A percentile compares a stretch with the other conserved stretches of the same genome.
Conservation (phyloP, 2,888 invertebrate genomes). For the Pilophorus perplexus region DNA sequence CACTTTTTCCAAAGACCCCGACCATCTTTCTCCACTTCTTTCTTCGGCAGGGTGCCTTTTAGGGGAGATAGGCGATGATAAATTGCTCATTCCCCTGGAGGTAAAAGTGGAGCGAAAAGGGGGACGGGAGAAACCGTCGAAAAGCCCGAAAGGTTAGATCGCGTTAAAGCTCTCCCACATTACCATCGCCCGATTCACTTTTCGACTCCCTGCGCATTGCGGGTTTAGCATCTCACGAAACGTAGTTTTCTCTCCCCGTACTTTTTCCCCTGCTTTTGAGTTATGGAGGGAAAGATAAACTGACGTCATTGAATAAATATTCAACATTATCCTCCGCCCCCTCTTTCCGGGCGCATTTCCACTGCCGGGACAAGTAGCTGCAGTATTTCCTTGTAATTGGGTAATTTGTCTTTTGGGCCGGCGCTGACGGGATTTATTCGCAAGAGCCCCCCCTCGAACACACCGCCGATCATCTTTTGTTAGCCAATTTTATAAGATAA, state of each 20-base stretch:
- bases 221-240: neutral
- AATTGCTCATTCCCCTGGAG: slow-evolving; percentile 6
- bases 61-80: slow-evolving; percentile 19
- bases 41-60: slow-evolving; percentile 6
- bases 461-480: too few species aligned
- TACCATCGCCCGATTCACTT: too few species aligned
- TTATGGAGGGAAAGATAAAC: slow-evolving; percentile 20
- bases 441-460: too few species aligned
- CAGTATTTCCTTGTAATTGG: slow-evolving; percentile 26
- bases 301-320: slow-evolving; percentile 29
- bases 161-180: neutral
- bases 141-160: neutral
- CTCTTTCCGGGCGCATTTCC: too few species aligned
- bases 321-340: slow-evolving; percentile 12
- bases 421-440: too few species aligned
- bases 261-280: neutral
- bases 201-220: neutral
- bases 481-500: too few species aligned
- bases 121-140: neutral
- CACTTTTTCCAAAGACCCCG: slow-evolving; percentile 1
- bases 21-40: neutral
- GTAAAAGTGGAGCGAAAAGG: slow-evolving; percentile 8
- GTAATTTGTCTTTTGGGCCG: slow-evolving; percentile 8
- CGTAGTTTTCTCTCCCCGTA: neutral
- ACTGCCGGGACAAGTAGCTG: neutral